These are phyloP conservation scores for Enteromius afrohamiltoni DNA, from an alignment of 2,797 vertebrate genomes.

Conservation along the genomic window DNA sequence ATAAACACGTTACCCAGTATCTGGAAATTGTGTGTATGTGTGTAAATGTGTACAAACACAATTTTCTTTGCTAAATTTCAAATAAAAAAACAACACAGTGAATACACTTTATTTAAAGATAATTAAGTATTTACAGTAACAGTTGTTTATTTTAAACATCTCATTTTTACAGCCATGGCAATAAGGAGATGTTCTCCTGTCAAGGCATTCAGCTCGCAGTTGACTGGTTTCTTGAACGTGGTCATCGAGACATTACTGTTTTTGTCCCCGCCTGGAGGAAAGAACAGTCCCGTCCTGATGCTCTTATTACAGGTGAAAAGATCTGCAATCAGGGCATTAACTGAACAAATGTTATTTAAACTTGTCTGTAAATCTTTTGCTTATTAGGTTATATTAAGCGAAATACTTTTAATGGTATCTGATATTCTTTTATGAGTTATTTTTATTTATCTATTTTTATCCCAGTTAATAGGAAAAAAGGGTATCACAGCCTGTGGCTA, in stretches of 20 bases:
- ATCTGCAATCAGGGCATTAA: neutral
- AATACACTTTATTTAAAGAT: neutral
- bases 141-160: neutral
- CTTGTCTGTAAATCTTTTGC: neutral
- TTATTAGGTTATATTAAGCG: neutral
- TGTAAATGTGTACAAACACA: neutral
- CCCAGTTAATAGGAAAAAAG: neutral
- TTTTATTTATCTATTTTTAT: neutral
- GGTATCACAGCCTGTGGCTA: neutral
- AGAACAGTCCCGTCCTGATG: constrained; percentile 83
- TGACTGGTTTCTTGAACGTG: constrained; percentile 89
- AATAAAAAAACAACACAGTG: neutral
- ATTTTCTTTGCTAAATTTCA: neutral
- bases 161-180: constrained; percentile 82
- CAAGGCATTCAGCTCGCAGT: constrained; percentile 90
- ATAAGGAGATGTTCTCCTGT: constrained; percentile 93
- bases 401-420: neutral
- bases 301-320: constrained; percentile 84
- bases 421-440: neutral
- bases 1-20: neutral
- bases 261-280: constrained; percentile 95
- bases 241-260: constrained; percentile 89
- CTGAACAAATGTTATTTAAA: neutral
- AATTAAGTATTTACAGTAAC: neutral
- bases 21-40: neutral